A percentile compares a stretch with the other conserved stretches of the same genome.
Evolutionary conservation across 2,113 vertebrate genomes (phyloP).

Genomic region (Regulus satrapa): DNA sequence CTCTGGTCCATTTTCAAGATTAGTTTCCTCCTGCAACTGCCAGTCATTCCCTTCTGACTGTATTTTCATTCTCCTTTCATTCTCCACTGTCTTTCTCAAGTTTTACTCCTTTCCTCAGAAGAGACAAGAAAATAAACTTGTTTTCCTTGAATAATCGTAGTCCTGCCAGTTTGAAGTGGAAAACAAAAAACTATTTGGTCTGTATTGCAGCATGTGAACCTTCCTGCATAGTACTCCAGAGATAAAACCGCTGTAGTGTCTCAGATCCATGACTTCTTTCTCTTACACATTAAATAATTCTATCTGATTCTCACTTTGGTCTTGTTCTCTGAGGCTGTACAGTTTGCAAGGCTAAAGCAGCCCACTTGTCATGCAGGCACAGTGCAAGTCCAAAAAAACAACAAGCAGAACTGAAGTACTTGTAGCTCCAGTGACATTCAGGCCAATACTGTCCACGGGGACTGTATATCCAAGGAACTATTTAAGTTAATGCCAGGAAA

Average conservation of each 20-base stretch:
- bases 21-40: not conserved
- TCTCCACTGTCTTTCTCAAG: not conserved
- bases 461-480: not conserved
- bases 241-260: not conserved
- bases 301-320: not conserved
- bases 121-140: constrained; percentile 16
- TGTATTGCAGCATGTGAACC: not conserved
- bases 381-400: not conserved
- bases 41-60: not conserved
- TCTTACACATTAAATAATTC: not conserved
- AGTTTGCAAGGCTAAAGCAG: not conserved
- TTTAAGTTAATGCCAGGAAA: not conserved
- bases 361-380: not conserved
- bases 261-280: not conserved
- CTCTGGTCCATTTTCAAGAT: constrained; percentile 30
- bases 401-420: not conserved
- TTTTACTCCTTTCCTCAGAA: not conserved
- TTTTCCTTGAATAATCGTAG: not conserved
- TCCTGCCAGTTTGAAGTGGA: not conserved
- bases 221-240: not conserved
- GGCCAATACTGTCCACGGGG: not conserved
- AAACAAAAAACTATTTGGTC: not conserved
- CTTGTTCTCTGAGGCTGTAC: not conserved
- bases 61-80: constrained; percentile 6
- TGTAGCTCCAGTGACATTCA: not conserved